phyloP scores from a whole-genome alignment of 2,113 vertebrate species.

The Trogon surrucura region DNA sequence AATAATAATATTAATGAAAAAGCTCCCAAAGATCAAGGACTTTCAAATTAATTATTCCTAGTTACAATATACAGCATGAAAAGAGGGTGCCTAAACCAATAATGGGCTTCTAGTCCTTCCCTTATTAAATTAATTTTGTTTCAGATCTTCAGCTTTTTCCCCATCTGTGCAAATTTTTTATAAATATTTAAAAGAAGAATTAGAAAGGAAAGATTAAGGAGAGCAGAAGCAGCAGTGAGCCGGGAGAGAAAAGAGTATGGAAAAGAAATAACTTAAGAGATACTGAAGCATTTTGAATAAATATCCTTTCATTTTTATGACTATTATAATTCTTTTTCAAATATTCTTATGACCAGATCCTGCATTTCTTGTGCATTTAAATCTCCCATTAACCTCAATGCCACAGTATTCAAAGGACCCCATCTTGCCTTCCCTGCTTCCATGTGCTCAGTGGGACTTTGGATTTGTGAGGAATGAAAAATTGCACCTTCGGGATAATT shows the following conservation, averaged over 20 bases:
- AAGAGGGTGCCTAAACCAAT: conserved; percentile 45
- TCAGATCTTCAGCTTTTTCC: conserved; percentile 17
- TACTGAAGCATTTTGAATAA: conserved; percentile 17
- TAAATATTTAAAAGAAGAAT: conserved; percentile 51
- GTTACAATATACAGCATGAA: conserved; percentile 46
- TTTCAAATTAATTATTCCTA: conserved; percentile 61
- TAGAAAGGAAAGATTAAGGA: conserved; percentile 39
- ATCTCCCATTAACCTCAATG: conserved; percentile 36
- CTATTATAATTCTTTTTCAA: conserved; percentile 21
- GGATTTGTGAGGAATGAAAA: conserved; percentile 29
- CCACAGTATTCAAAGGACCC: conserved; percentile 1
- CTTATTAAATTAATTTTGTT: conserved; percentile 62
- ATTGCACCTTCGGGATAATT: neutral
- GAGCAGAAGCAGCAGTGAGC: conserved; percentile 6
- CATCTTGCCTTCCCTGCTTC: conserved; percentile 9
- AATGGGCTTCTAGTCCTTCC: conserved; percentile 29
- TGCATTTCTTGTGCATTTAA: conserved; percentile 33
- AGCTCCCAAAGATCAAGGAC: conserved; percentile 40
- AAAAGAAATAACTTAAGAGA: conserved; percentile 16
- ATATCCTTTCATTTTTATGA: conserved; percentile 39
- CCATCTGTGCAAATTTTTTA: conserved; percentile 24
- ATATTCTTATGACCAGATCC: neutral
- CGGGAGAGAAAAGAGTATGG: neutral
- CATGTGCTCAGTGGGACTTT: neutral
- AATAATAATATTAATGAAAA: conserved; percentile 51